These are phyloP conservation scores for Drosophila auraria DNA, from an alignment of 1,140 invertebrate genomes.

Conservation along the genomic window DNA sequence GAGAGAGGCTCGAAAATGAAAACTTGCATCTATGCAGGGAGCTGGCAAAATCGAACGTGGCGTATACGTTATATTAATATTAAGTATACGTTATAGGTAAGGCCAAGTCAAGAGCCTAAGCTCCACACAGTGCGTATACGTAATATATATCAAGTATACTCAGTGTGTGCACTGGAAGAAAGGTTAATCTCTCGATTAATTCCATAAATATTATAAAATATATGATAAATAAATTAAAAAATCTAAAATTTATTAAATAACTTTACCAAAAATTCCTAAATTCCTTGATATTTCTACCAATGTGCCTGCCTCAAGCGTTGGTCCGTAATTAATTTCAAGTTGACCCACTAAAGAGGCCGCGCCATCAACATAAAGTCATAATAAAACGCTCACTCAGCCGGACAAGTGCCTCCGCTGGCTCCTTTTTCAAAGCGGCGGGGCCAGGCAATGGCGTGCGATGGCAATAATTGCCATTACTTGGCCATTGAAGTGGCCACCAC, in stretches of 20 bases:
- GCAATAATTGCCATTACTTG: constrained; percentile 78
- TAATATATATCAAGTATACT: constrained; percentile 14
- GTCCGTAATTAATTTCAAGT: constrained; percentile 77
- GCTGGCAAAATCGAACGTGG: not conserved
- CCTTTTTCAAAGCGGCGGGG: not conserved
- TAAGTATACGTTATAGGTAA: constrained; percentile 5
- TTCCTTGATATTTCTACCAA: not conserved
- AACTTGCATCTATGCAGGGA: constrained; percentile 21
- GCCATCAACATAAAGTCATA: constrained; percentile 66
- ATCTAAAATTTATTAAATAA: not conserved
- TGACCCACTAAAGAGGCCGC: constrained; percentile 71
- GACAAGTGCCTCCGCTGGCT: constrained; percentile 16
- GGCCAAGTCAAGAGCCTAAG: not conserved
- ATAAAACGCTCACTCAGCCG: constrained; percentile 64
- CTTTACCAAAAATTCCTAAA: not conserved
- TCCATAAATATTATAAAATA: too few relatives aligned
- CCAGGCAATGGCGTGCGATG: constrained; percentile 65
- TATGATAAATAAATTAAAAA: not conserved
- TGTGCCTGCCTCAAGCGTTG: not conserved
- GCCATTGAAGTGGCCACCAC: constrained; percentile 38
- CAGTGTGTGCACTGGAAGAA: not conserved
- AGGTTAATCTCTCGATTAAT: too few relatives aligned
- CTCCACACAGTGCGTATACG: constrained; percentile 11
- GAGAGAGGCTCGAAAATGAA: not conserved
- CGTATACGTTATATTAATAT: constrained; percentile 22